phyloP scores from a whole-genome alignment of 92 coral and sea anemone genomes.

The Desmophyllum pertusum region DNA sequence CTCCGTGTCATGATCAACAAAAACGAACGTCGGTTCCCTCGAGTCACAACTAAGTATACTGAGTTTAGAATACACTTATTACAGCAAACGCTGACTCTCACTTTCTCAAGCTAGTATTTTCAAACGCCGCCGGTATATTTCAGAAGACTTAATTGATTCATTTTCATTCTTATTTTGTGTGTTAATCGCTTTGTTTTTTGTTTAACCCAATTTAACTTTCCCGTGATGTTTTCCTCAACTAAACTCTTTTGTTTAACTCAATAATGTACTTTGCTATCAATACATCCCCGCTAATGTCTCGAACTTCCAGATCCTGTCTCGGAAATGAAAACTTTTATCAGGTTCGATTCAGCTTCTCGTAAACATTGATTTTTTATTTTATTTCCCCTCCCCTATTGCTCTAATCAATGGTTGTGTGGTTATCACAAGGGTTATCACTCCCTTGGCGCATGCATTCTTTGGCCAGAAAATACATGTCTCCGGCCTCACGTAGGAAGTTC shows the following conservation, averaged over 20 bases:
- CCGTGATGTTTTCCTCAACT: constrained; percentile 6
- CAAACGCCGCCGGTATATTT: no score
- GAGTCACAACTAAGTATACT: background rate
- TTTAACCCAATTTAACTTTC: background rate
- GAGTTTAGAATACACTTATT: background rate
- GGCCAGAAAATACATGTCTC: constrained; percentile 8
- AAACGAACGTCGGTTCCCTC: background rate
- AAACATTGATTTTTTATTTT: no score
- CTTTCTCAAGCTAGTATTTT: background rate
- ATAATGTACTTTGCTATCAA: no score
- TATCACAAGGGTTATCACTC: no score
- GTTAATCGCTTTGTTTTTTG: background rate
- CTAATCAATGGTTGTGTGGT: no score
- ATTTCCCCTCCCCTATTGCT: no score
- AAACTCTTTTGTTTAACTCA: background rate
- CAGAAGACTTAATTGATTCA: background rate
- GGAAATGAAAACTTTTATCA: no score
- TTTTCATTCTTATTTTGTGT: background rate
- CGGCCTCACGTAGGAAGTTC: no score
- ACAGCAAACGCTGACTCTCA: background rate
- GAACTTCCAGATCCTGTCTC: no score
- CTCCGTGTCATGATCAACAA: background rate
- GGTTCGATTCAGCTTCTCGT: no score
- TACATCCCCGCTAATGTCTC: no score
- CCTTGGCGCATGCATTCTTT: background rate